phyloP scores from a whole-genome alignment of 2,113 vertebrate genomes.

The Hirundichthys speculiger region DNA sequence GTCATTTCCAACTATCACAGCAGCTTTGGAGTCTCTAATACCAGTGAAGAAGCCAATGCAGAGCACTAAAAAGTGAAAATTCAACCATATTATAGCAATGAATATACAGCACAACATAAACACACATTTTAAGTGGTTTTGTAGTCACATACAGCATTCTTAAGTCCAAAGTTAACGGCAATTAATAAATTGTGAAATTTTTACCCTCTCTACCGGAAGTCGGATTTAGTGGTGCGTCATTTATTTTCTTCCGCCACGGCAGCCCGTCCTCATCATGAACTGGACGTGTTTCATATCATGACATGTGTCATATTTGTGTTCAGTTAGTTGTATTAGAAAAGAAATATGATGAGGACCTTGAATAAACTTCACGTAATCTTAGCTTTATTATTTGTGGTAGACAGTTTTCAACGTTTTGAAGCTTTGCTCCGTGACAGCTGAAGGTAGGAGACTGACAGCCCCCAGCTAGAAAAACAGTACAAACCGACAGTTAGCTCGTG shows the following conservation, averaged over 20 bases:
- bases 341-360: conserved; percentile 26
- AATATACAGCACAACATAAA: no score
- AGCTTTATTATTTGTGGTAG: conserved; percentile 37
- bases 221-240: background rate
- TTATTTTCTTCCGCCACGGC: conserved; percentile 30
- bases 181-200: no score
- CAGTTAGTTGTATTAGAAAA: background rate
- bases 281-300: rapidly evolving
- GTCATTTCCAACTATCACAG: no score
- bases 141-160: no score
- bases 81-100: no score
- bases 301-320: background rate
- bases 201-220: conserved; percentile 1
- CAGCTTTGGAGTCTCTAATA: no score
- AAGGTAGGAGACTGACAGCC: conserved; percentile 57
- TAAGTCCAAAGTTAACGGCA: no score
- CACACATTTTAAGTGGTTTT: no score
- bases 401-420: background rate
- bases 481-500: background rate
- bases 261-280: no score
- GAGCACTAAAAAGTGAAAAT: no score
- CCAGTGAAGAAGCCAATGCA: no score
- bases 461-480: conserved; percentile 3
- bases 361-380: background rate
- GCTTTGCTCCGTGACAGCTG: conserved; percentile 30